Evolutionary conservation across 1,140 invertebrate species (phyloP), one percentile per base, ranked within the genome.

Genomic region (Drosophila nasuta): DNA sequence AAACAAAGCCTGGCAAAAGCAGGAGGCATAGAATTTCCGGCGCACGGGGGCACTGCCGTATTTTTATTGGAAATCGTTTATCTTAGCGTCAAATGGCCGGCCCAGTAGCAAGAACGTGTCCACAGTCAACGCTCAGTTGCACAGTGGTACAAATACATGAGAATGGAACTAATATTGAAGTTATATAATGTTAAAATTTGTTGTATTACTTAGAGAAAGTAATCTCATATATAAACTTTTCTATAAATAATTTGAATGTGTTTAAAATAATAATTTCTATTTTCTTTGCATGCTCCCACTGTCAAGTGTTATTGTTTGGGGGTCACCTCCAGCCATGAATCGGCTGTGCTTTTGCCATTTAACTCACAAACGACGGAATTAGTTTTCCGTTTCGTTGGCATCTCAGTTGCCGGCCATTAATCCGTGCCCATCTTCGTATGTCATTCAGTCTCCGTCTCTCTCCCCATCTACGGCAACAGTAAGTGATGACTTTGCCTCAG

Each of bases 1-100:
- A 62, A 75, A 71, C 67, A 66, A 81, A 69, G 69, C 63, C 60
- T 25, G 10, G 35, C 60, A 51, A 69, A 49, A 38, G 56, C 30
- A 0, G 49, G 17, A 65, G 58, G 62, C 71, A 72, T 70, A 75
- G 75, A 81, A 71, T 85, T 81, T 86, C 81, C 72, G 78, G 75
- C 28, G 45, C 67, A 77, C 80, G 72, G 75, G 75, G 70, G 73
- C 70, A 71, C 62, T 66, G 60, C 65, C 66, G 59, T 76, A 76
- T 76, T 89, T 25, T 89, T 89, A 89, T 89, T 89, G 86, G 85
- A 89, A 90, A 89, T 81, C 85, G 81, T 89, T 89, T 89, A 89
- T 89, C 85, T 79, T 60, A 45, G 64, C 77, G 63, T 30, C 71
- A 58, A 82, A 75, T 73, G 54, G 68, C 43, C 10, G 80, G 62